Evolutionary conservation across 2,797 vertebrate species (phyloP).

Genomic region (Pristis pectinata): DNA sequence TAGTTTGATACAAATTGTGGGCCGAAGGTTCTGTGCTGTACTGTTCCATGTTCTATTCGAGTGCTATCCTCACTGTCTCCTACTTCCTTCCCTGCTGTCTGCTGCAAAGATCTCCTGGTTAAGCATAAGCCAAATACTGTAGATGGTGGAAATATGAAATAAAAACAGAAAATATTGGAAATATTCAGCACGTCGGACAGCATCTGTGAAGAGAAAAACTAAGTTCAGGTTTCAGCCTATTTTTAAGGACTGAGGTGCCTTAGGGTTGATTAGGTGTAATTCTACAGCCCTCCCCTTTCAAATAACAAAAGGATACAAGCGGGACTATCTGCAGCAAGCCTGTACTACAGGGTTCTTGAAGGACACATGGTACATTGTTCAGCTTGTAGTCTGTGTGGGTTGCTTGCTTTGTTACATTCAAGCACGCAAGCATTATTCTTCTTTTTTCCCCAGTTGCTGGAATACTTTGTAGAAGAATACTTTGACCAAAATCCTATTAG

Average conservation of each 20-base stretch:
- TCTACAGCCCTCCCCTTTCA: no score
- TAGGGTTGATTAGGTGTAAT: no score
- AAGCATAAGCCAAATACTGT: neutral
- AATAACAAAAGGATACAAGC: no score
- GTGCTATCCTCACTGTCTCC: neutral
- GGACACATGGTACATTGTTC: no score
- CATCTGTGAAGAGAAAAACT: neutral
- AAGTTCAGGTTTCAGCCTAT: neutral
- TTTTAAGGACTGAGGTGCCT: neutral
- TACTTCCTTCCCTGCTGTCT: neutral
- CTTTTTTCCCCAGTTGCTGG: constrained; percentile 68
- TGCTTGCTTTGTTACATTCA: neutral
- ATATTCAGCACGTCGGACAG: neutral
- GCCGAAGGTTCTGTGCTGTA: no score
- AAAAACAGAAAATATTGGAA: neutral
- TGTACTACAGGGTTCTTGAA: no score
- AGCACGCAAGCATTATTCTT: constrained; percentile 37
- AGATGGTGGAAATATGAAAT: neutral
- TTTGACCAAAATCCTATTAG: constrained; percentile 98
- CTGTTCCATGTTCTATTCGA: no score
- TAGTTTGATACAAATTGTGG: no score
- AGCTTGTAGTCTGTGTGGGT: no score
- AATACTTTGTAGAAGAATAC: constrained; percentile 88
- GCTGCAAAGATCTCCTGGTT: neutral
- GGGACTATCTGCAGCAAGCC: no score